Evolutionary conservation across 2,888 invertebrate genomes (phyloP).

Genomic region (Falcaria lacertinaria): DNA sequence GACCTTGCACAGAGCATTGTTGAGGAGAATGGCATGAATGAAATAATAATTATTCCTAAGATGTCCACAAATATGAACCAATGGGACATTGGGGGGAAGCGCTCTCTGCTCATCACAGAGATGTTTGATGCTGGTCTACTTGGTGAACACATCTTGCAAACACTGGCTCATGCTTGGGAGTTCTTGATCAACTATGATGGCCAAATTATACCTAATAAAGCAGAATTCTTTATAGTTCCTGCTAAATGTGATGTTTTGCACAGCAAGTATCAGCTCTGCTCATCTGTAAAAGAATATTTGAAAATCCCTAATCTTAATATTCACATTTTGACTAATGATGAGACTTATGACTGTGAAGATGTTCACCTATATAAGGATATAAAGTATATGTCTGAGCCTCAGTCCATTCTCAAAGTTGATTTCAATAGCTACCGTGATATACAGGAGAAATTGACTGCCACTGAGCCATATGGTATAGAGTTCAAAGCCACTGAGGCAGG

Average conservation of each 20-base stretch:
- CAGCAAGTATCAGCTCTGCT: conserved; percentile 61
- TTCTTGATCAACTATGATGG: conserved; percentile 72
- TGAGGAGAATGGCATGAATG: conserved; percentile 70
- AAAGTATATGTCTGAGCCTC: conserved; percentile 79
- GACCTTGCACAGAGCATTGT: conserved; percentile 73
- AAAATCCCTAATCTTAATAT: conserved; percentile 40
- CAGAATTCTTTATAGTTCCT: conserved; percentile 82
- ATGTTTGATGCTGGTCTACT: conserved; percentile 89
- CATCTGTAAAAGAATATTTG: conserved; percentile 39
- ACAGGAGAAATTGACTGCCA: conserved; percentile 44
- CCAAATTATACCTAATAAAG: conserved; percentile 80
- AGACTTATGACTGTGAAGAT: conserved; percentile 86
- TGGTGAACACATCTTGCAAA: conserved; percentile 85
- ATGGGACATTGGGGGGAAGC: conserved; percentile 74
- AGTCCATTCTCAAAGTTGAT: conserved; percentile 78
- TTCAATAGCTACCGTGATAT: conserved; percentile 81
- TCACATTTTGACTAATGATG: conserved; percentile 51
- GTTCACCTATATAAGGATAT: conserved; percentile 76
- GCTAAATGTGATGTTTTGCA: conserved; percentile 77
- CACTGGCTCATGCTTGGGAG: conserved; percentile 84
- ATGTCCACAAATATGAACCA: conserved; percentile 79
- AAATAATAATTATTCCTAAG: conserved; percentile 77
- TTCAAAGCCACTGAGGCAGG: conserved; percentile 67
- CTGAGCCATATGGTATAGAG: conserved; percentile 52
- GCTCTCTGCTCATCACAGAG: conserved; percentile 85